Conservation (phyloP, 2,797 vertebrate species). For the Vipera latastei region DNA sequence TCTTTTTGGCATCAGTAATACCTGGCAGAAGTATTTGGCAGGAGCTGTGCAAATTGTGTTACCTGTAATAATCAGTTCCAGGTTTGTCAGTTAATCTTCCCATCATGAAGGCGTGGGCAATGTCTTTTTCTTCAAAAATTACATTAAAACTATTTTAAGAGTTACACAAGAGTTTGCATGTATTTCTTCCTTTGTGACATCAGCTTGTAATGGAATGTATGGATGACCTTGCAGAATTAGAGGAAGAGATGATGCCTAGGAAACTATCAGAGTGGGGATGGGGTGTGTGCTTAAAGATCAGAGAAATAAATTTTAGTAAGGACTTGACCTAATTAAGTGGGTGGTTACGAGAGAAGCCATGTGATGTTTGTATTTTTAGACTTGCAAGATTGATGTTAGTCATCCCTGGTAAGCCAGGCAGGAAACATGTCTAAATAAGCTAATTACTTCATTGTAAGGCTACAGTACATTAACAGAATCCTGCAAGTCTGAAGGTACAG, state of each 20-base stretch:
- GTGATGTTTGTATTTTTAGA: neutral
- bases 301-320: neutral
- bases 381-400: neutral
- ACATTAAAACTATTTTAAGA: neutral
- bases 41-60: neutral
- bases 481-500: neutral
- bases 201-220: neutral
- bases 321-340: neutral
- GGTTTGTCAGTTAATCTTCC: neutral
- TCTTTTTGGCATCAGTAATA: constrained; percentile 4
- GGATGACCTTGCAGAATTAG: neutral
- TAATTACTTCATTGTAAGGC: neutral
- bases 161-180: neutral
- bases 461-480: neutral
- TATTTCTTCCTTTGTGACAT: neutral
- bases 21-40: neutral
- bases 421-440: neutral
- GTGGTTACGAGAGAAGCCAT: neutral
- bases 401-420: neutral
- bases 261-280: neutral
- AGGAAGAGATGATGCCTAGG: neutral
- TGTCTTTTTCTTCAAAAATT: neutral
- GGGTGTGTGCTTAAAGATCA: neutral
- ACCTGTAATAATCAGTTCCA: neutral
- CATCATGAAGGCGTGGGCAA: neutral